These are phyloP conservation scores for Biston stratarius DNA, from an alignment of 2,888 invertebrate species.

Conservation along the genomic window DNA sequence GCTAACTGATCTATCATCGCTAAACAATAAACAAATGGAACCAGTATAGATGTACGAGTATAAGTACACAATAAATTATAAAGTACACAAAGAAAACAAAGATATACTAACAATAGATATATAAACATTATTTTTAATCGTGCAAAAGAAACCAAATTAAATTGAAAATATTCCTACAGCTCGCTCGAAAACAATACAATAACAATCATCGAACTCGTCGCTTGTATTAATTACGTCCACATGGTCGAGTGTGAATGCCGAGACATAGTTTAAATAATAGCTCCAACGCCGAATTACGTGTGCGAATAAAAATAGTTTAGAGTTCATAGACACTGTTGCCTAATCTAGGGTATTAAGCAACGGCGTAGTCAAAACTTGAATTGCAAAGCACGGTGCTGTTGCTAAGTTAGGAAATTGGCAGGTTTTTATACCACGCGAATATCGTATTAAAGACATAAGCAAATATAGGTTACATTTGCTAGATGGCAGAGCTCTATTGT, in stretches of 20 bases:
- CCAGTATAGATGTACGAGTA: too few species aligned
- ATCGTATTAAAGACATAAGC: background rate
- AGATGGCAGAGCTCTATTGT: too few species aligned
- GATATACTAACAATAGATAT: too few species aligned
- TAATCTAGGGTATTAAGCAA: conserved; percentile 15
- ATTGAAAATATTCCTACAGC: conserved; percentile 13
- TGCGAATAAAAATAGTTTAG: conserved; percentile 17
- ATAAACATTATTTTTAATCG: too few species aligned
- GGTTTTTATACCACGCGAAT: conserved; percentile 2
- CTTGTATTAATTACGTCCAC: conserved; percentile 9
- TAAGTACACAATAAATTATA: too few species aligned
- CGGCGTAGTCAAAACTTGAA: conserved; percentile 10
- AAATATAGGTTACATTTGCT: background rate
- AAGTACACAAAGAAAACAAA: too few species aligned
- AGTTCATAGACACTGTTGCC: conserved; percentile 23
- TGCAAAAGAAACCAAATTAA: conserved; percentile 7
- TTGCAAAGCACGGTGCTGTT: conserved; percentile 8
- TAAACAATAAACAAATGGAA: too few species aligned
- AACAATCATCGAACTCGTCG: conserved; percentile 8
- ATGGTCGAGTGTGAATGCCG: conserved; percentile 13
- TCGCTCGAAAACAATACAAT: conserved; percentile 11
- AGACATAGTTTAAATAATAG: conserved; percentile 5
- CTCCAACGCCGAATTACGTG: conserved; percentile 9
- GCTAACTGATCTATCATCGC: too few species aligned
- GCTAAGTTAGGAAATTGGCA: conserved; percentile 12